Conservation (phyloP, 2,888 invertebrate species). For the Cosmia pyralina region DNA sequence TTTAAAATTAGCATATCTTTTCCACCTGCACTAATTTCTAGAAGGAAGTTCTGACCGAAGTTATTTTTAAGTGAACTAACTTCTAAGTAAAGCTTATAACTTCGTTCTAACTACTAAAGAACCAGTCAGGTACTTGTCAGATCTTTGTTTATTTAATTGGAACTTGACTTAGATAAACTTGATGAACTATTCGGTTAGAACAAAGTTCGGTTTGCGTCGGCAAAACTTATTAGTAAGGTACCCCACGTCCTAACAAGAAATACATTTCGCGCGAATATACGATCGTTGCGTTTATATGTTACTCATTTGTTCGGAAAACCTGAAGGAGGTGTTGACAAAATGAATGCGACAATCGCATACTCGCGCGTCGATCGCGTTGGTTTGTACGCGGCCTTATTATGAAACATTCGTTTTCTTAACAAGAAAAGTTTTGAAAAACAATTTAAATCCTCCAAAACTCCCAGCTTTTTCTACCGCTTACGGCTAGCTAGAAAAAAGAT, state of each 20-base stretch:
- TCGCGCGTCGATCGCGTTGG: not conserved
- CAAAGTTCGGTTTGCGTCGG: not conserved
- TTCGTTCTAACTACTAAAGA: not conserved
- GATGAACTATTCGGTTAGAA: not conserved
- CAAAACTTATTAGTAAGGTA: no score
- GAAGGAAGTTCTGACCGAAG: not conserved
- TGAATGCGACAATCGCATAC: not conserved
- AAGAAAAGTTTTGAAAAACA: not conserved
- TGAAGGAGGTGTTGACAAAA: not conserved
- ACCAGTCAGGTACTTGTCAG: not conserved
- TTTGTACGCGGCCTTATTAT: not conserved
- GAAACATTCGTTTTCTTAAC: not conserved
- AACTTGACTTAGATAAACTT: not conserved
- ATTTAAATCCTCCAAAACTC: not conserved
- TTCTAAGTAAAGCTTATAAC: not conserved
- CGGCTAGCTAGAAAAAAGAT: not conserved
- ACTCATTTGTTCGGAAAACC: not conserved
- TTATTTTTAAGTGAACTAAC: not conserved
- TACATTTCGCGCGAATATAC: not conserved
- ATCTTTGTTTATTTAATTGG: not conserved
- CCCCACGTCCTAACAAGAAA: no score
- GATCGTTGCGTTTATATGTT: not conserved
- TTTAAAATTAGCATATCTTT: not conserved
- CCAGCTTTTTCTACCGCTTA: not conserved
- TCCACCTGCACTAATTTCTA: not conserved